Conservation (phyloP, 2,797 vertebrate genomes). For the Pseudomugil gertrudae region DNA sequence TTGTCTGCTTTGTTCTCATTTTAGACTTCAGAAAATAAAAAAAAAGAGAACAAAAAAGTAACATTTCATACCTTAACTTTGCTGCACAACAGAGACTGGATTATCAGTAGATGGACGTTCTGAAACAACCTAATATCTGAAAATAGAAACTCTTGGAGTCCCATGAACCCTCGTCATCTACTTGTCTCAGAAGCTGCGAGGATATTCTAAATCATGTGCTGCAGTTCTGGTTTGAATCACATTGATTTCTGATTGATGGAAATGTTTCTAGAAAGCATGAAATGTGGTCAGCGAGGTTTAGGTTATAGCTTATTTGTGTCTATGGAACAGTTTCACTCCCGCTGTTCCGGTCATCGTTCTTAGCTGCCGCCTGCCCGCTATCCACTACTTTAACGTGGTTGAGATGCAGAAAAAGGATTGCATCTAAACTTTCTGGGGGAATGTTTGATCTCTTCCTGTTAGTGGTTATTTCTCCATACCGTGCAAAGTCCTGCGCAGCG, state of each 20-base stretch:
- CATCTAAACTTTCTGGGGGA: conserved; percentile 77
- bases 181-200: neutral
- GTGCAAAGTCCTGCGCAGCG: conserved; percentile 62
- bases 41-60: too few species aligned
- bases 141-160: neutral
- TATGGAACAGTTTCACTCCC: conserved; percentile 15
- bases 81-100: neutral
- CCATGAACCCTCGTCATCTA: neutral
- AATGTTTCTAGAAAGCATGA: neutral
- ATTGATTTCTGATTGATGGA: neutral
- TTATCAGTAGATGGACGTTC: neutral
- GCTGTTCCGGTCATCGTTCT: conserved; percentile 25
- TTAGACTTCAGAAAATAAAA: neutral
- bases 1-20: too few species aligned
- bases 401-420: conserved; percentile 81
- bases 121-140: too few species aligned
- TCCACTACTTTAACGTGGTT: conserved; percentile 57
- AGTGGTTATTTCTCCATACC: conserved; percentile 45
- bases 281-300: neutral
- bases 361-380: neutral
- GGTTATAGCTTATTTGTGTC: neutral
- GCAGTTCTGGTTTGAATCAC: neutral
- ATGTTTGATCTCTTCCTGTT: conserved; percentile 75
- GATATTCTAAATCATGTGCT: neutral
- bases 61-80: neutral